These are phyloP conservation scores for Crocallis elinguaria DNA, from an alignment of 2,888 invertebrate genomes.

Conservation along the genomic window DNA sequence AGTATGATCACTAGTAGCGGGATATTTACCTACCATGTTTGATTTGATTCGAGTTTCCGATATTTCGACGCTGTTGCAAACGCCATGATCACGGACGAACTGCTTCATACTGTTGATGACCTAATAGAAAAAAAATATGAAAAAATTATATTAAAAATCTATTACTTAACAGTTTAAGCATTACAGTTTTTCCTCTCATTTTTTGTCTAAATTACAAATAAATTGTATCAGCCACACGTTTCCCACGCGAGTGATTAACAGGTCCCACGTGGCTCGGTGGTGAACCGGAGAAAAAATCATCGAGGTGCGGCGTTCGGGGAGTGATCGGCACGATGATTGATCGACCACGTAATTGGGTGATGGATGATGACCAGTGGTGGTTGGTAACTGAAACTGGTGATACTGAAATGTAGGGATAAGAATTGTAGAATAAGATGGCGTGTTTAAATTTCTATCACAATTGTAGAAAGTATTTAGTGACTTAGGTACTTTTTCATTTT, in stretches of 20 bases:
- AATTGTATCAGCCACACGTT: conserved; percentile 48
- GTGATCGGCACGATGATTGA: conserved; percentile 88
- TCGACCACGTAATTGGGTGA: conserved; percentile 91
- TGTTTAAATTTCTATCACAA: not conserved
- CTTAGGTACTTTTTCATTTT: too few relatives aligned
- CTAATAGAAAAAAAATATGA: too few relatives aligned
- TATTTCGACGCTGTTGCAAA: too few relatives aligned
- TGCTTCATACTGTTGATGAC: too few relatives aligned
- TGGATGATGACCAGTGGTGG: conserved; percentile 82
- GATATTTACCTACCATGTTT: too few relatives aligned
- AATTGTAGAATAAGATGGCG: not conserved
- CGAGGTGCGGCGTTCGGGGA: conserved; percentile 67
- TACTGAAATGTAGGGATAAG: not conserved
- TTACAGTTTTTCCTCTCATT: not conserved
- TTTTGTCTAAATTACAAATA: conserved; percentile 10
- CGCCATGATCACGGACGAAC: too few relatives aligned
- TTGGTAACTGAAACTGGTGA: conserved; percentile 23
- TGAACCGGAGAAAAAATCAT: conserved; percentile 77
- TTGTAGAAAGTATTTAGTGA: too few relatives aligned
- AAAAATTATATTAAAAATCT: too few relatives aligned
- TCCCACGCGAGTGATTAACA: conserved; percentile 76
- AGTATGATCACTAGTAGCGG: too few relatives aligned
- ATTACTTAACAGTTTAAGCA: too few relatives aligned
- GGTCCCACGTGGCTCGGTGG: conserved; percentile 65
- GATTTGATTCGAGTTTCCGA: too few relatives aligned